Conservation (phyloP, 2,797 vertebrate species). For the Kryptolebias ocellatus region DNA sequence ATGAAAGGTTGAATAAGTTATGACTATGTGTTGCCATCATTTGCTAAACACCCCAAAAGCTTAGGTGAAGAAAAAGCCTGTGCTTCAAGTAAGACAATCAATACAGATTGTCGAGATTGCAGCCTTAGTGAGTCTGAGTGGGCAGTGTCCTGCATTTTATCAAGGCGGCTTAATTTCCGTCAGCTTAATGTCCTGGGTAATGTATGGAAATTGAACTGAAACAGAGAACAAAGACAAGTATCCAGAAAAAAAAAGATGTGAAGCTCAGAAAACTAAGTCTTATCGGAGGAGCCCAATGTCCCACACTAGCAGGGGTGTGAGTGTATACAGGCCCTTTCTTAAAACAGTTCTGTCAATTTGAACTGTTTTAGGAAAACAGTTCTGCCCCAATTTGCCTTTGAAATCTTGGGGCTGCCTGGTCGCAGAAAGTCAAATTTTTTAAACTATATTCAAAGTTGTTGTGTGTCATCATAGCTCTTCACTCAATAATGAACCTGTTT, state of each 20-base stretch:
- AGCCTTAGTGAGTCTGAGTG: constrained; percentile 62
- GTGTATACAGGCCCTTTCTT: neutral
- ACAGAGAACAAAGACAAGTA: constrained; percentile 69
- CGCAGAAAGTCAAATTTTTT: no score
- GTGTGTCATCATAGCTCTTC: no score
- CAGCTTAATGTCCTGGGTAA: constrained; percentile 76
- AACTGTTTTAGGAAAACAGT: no score
- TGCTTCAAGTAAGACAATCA: constrained; percentile 67
- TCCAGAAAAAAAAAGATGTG: constrained; percentile 50
- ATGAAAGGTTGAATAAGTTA: constrained; percentile 28
- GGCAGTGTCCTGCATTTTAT: constrained; percentile 70
- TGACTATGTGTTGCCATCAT: constrained; percentile 23
- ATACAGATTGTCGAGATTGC: constrained; percentile 57
- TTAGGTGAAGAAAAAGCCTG: constrained; percentile 43
- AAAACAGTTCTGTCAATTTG: no score
- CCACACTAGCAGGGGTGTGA: constrained; percentile 9
- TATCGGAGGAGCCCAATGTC: constrained; percentile 27
- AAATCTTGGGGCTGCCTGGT: no score
- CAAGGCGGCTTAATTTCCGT: constrained; percentile 78
- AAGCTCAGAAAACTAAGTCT: constrained; percentile 40
- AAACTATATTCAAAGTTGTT: no score
- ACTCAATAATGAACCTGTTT: no score
- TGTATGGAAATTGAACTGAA: constrained; percentile 77
- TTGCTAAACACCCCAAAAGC: constrained; percentile 35
- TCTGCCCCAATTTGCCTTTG: no score